Base-by-base conservation (phyloP, 53 echinoderm and acorn worm genomes). In the Patiria pectinifera region DNA sequence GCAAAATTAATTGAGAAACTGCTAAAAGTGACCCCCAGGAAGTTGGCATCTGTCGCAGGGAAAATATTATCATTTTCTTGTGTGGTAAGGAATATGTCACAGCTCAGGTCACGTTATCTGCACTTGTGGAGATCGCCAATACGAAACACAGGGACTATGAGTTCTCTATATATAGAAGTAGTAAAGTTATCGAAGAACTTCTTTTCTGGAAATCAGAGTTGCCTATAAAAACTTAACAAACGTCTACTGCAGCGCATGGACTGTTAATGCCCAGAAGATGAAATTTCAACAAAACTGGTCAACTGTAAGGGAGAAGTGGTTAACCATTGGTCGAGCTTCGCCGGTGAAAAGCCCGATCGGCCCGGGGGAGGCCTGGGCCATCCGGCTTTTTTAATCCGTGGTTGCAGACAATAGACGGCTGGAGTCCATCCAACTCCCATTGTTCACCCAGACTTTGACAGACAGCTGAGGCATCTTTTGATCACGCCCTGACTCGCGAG, bases 61-160 rank as follows among this genome's bases (percentile, higher is more conserved):
- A 92, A 85, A 61, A 85, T 85, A 58, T 44, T 92, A 44, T 85
- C 85, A 8, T 61, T 85, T 75, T 59, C 47, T 18, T 84, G 61
- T 35, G 86, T 85, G 0, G 47, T 92, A 9, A 86, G 85, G n/a
- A 11, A 25, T 3, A 85, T 91, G 24, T 21, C 71, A 16, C 79
- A 78, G 70, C 82, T 91, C 44, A 91, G 83, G 82, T 81, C 91
- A 71, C 60, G 83, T 2, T 91, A 76, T 48, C 48, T 83, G 16
- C 74, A 91, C 74, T n/a, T n/a, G 45, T 70, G 70, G 91, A 61
- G 21, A 69, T 91, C 26, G 48, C 14, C 45, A 69, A 91, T 6
- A 47, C 83, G 16, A 70, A 78, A 63, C 91, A 91, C 59, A 83
- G 91, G 91, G 83, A 91, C 71, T 83, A 91, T 49, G 83, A 62